Evolutionary conservation across 2,797 vertebrate species (phyloP).

Genomic region (Dendrocincla fuliginosa): DNA sequence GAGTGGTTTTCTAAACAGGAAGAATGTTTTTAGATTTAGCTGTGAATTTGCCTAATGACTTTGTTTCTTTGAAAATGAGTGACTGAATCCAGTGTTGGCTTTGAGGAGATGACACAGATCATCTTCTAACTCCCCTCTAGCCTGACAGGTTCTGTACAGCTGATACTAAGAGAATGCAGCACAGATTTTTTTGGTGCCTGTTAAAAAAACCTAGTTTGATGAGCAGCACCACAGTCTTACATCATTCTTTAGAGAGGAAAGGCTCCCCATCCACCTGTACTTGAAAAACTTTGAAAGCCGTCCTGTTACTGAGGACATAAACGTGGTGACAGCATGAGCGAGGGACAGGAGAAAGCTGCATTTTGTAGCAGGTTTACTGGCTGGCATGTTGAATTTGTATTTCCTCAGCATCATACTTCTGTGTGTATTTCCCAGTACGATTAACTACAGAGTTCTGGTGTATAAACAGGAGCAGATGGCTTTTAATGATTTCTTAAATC

Average conservation of each 20-base stretch:
- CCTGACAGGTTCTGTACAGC: not conserved
- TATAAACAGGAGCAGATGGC: slow-evolving; percentile 9
- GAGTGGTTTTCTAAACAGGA: not conserved
- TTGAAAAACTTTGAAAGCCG: not conserved
- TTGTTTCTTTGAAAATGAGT: not conserved
- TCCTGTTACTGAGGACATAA: not conserved
- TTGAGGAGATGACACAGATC: not conserved
- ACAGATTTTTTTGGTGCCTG: not conserved
- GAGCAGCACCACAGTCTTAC: not conserved
- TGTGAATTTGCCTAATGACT: not conserved
- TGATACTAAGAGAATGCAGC: not conserved
- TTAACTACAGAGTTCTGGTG: not conserved
- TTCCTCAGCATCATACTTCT: not conserved
- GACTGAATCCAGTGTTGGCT: not conserved
- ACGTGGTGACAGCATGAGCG: not conserved
- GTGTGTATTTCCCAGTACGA: not conserved
- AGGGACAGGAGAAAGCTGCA: not conserved
- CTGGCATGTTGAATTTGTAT: not conserved
- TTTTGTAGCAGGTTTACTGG: not conserved
- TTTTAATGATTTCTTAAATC: slow-evolving; percentile 1
- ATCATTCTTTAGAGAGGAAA: not conserved
- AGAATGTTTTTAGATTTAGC: not conserved
- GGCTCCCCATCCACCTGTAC: not conserved
- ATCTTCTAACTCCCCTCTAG: not conserved
- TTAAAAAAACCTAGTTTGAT: not conserved